phyloP scores from a whole-genome alignment of 2,888 invertebrate genomes.

The Lasioglossum leucozonium region DNA sequence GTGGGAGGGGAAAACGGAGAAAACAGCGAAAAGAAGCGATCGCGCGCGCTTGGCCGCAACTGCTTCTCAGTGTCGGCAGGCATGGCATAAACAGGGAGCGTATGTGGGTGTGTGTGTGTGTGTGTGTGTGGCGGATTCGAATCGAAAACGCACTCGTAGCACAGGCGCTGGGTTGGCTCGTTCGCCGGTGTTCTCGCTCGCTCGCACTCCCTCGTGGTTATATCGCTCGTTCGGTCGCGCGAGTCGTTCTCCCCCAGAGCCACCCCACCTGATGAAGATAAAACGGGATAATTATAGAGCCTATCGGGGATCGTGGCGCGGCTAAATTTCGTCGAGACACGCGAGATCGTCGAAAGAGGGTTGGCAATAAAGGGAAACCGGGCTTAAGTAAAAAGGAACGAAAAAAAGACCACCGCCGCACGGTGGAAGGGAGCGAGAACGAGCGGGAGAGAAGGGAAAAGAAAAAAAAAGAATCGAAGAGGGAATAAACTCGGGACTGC shows the following conservation, averaged over 20 bases:
- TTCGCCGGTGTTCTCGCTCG: background rate
- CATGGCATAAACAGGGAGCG: constrained; percentile 29
- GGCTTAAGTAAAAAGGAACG: constrained; percentile 58
- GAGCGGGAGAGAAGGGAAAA: constrained; percentile 14
- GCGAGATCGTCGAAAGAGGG: constrained; percentile 80
- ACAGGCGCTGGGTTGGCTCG: background rate
- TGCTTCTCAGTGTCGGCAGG: constrained; percentile 7
- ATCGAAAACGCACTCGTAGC: constrained; percentile 58
- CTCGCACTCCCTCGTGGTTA: constrained; percentile 37
- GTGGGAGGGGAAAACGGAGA: background rate
- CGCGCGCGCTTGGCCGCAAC: background rate
- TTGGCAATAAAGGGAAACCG: constrained; percentile 76
- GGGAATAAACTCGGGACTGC: constrained; percentile 59
- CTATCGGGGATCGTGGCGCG: constrained; percentile 80
- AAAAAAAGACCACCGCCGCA: background rate
- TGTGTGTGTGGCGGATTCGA: constrained; percentile 58
- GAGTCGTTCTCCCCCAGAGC: constrained; percentile 60
- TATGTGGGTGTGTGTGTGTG: constrained; percentile 54
- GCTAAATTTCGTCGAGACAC: constrained; percentile 82
- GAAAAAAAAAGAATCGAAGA: constrained; percentile 36
- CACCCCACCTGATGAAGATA: constrained; percentile 80
- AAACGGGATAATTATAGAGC: constrained; percentile 83
- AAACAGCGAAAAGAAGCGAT: background rate
- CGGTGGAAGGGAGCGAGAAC: background rate
- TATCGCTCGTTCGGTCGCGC: constrained; percentile 66